phyloP scores from a whole-genome alignment of 2,888 invertebrate genomes.

The Agrochola lota region DNA sequence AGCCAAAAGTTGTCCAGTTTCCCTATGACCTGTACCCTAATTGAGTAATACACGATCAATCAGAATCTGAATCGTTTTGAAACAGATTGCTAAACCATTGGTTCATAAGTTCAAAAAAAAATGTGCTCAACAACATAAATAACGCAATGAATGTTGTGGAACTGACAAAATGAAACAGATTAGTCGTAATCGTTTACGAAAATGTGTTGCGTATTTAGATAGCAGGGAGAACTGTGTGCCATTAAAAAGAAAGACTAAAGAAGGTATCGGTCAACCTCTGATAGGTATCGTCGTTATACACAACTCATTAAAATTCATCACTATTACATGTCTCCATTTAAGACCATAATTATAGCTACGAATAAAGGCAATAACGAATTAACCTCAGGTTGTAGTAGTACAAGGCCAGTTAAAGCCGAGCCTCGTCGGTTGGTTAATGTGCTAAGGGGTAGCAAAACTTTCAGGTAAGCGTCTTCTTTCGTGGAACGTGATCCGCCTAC shows the following conservation, averaged over 20 bases:
- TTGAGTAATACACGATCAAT: no score
- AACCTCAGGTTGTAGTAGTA: slow-evolving; percentile 73
- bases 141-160: no score
- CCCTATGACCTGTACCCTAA: background rate
- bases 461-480: slow-evolving; percentile 89
- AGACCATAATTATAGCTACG: slow-evolving; percentile 57
- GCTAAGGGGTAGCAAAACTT: slow-evolving; percentile 89
- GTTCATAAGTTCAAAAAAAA: no score
- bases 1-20: background rate
- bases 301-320: background rate
- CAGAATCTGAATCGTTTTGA: no score
- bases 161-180: no score
- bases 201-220: no score
- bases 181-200: no score
- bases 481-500: slow-evolving; percentile 86
- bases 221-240: background rate
- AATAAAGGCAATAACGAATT: slow-evolving; percentile 69
- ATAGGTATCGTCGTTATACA: no score
- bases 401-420: slow-evolving; percentile 76
- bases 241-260: background rate
- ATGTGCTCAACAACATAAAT: no score
- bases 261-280: background rate
- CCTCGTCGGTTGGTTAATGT: slow-evolving; percentile 85
- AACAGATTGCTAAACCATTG: no score
- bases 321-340: slow-evolving; percentile 37